These are phyloP conservation scores for Xanthorhoe designata DNA, from an alignment of 2,888 invertebrate genomes.

Conservation along the genomic window DNA sequence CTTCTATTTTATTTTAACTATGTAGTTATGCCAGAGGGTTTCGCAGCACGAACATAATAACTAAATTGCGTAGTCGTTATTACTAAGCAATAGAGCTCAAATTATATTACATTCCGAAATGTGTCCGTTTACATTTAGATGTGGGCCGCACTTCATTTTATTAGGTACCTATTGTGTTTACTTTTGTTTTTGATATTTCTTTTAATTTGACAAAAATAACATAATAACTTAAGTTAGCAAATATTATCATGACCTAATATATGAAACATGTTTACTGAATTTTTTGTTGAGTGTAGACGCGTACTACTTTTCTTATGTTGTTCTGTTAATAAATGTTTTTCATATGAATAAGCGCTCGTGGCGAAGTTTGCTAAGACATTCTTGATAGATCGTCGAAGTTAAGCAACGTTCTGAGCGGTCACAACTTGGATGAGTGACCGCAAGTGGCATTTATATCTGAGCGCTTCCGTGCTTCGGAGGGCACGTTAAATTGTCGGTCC, in stretches of 20 bases:
- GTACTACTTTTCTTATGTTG: no score
- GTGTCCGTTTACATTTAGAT: constrained; percentile 30
- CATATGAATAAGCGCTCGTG: no score
- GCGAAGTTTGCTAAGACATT: no score
- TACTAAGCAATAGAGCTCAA: constrained; percentile 38
- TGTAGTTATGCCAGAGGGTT: constrained; percentile 38
- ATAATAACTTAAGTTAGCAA: background rate
- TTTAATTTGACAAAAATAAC: constrained; percentile 12
- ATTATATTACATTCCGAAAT: constrained; percentile 35
- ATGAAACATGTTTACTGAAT: no score
- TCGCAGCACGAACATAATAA: constrained; percentile 43
- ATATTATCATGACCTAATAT: background rate
- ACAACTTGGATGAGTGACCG: no score
- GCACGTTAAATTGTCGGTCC: no score
- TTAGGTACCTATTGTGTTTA: constrained; percentile 29
- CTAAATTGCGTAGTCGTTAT: constrained; percentile 40
- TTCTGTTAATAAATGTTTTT: no score
- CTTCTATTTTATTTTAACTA: constrained; percentile 13
- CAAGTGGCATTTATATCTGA: no score
- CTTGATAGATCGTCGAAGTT: no score
- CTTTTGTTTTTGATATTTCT: constrained; percentile 31
- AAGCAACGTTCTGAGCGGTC: no score
- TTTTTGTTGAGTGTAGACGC: no score
- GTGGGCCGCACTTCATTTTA: constrained; percentile 34
- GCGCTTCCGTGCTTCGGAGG: no score